phyloP scores from a whole-genome alignment of 2,113 vertebrate species.

The Xerus inauris region DNA sequence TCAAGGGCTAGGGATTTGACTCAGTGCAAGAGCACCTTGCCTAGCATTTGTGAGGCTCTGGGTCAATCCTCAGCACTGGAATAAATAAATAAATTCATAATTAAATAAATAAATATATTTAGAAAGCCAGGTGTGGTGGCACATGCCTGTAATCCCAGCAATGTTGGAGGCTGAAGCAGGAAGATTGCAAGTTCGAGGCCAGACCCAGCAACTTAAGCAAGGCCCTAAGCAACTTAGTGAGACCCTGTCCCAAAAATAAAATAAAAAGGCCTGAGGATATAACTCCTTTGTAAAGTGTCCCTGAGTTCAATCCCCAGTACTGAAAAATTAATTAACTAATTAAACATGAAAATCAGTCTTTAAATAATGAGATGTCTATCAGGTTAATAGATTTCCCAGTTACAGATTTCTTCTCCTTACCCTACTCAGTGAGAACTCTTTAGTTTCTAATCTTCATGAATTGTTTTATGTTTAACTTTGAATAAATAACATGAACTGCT shows the following conservation, averaged over 20 bases:
- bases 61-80: no score
- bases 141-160: neutral
- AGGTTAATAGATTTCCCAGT: slow-evolving; percentile 38
- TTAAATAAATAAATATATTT: no score
- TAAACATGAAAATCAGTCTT: neutral
- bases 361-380: neutral
- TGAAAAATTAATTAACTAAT: no score
- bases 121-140: no score
- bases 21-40: no score
- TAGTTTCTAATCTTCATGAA: slow-evolving; percentile 65
- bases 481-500: slow-evolving; percentile 93
- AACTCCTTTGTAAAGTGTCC: neutral
- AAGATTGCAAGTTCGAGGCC: neutral
- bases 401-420: neutral
- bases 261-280: neutral
- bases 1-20: no score
- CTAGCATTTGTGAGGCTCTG: no score
- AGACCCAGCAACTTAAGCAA: neutral
- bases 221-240: neutral
- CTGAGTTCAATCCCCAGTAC: neutral
- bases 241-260: neutral
- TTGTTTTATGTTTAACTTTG: slow-evolving; percentile 63
- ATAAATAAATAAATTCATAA: no score
- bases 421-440: neutral
- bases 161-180: neutral